These are phyloP conservation scores for Tetrao urogallus DNA, from an alignment of 2,113 vertebrate genomes.

Conservation along the genomic window DNA sequence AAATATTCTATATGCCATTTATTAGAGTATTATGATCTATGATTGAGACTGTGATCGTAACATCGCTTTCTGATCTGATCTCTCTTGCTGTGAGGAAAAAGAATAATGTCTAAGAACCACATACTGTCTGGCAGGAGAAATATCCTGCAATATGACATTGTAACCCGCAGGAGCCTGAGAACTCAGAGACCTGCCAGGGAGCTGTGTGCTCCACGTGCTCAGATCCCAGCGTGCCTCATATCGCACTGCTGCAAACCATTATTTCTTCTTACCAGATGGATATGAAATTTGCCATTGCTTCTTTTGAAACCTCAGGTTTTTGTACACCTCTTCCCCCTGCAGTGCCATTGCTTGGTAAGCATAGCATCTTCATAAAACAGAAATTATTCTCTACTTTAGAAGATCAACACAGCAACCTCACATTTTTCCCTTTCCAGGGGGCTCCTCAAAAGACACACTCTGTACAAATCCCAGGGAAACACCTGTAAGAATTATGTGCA, in stretches of 20 bases:
- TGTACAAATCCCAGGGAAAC: fast-evolving
- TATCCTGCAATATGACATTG: not conserved
- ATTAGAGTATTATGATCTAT: not conserved
- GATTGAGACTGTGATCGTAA: not conserved
- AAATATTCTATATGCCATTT: not conserved
- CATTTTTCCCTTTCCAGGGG: not conserved
- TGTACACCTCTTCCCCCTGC: not conserved
- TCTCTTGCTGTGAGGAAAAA: not conserved
- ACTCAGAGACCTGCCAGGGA: not conserved
- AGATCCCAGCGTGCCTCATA: not conserved
- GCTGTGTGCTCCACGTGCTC: not conserved
- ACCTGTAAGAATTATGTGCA: not conserved
- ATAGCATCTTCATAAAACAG: not conserved
- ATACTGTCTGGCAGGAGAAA: not conserved
- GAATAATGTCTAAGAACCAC: not conserved
- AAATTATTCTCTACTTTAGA: not conserved
- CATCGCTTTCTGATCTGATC: not conserved
- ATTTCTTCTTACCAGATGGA: not conserved
- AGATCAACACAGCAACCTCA: not conserved
- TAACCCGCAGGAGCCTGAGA: not conserved
- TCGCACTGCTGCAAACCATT: not conserved
- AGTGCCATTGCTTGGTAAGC: not conserved
- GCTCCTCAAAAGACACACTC: not conserved
- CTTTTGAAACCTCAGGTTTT: not conserved
- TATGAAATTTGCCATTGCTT: not conserved